Evolutionary conservation across 1,140 invertebrate species (phyloP).

Genomic region (Drosophila chauvacae): DNA sequence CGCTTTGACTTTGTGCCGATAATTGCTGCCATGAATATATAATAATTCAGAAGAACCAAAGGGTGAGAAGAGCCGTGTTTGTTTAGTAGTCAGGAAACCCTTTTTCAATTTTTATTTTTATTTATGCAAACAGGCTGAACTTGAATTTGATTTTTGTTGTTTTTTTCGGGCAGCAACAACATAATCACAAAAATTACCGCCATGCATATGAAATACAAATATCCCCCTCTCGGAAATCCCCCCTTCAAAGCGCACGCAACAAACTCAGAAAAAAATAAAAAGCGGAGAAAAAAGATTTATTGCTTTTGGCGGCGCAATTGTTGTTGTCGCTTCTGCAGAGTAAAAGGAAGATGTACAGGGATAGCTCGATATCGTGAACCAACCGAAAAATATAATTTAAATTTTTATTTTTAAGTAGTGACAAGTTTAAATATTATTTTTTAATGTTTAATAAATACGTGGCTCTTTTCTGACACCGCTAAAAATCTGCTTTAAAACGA

Average conservation of each 20-base stretch:
- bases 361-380: background rate
- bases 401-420: fast-evolving
- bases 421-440: background rate
- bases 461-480: too few relatives aligned
- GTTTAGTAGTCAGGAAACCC: conserved; percentile 69
- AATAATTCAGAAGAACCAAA: conserved; percentile 59
- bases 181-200: conserved; percentile 81
- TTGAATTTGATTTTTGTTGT: conserved; percentile 58
- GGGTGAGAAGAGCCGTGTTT: conserved; percentile 44
- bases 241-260: conserved; percentile 67
- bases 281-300: conserved; percentile 72
- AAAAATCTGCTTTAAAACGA: too few relatives aligned
- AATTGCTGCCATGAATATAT: conserved; percentile 80
- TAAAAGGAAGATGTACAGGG: conserved; percentile 37
- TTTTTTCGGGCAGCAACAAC: conserved; percentile 55
- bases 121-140: conserved; percentile 76
- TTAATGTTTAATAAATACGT: too few relatives aligned
- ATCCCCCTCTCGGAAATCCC: conserved; percentile 48
- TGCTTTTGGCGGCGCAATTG: conserved; percentile 79
- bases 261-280: conserved; percentile 60
- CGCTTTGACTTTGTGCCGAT: conserved; percentile 71
- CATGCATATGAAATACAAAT: conserved; percentile 83
- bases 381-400: background rate
- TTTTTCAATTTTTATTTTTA: conserved; percentile 36
- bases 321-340: conserved; percentile 51